Evolutionary conservation across 2,113 vertebrate species (phyloP).

Genomic region (Periophthalmodon schlosseri): DNA sequence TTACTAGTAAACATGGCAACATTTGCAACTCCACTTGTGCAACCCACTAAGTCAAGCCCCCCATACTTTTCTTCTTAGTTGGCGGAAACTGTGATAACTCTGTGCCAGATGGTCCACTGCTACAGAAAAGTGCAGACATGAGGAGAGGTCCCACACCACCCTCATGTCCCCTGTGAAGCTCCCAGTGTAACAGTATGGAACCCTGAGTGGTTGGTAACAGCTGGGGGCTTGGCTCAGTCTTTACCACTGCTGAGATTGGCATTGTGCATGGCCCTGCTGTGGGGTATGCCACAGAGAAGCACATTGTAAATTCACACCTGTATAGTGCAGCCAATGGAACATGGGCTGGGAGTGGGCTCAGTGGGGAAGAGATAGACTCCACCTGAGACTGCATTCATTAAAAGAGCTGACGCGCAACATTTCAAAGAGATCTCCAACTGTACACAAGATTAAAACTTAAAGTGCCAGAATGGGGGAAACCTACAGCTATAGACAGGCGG

Average conservation of each 20-base stretch:
- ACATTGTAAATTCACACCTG: slow-evolving; percentile 55
- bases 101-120: slow-evolving; percentile 59
- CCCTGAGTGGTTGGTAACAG: slow-evolving; percentile 55
- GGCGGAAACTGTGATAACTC: slow-evolving; percentile 59
- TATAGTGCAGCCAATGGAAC: slow-evolving; percentile 43
- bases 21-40: background rate
- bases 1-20: background rate
- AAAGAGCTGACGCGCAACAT: slow-evolving; percentile 54
- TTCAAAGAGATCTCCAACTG: slow-evolving; percentile 25
- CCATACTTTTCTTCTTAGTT: slow-evolving; percentile 37
- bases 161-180: slow-evolving; percentile 58
- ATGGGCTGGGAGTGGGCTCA: slow-evolving; percentile 52
- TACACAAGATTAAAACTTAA: slow-evolving; percentile 39
- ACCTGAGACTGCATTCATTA: slow-evolving; percentile 43
- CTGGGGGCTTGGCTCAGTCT: slow-evolving; percentile 49
- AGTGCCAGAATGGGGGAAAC: slow-evolving; percentile 46
- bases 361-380: slow-evolving; percentile 57
- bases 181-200: slow-evolving; percentile 32
- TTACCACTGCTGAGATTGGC: slow-evolving; percentile 57
- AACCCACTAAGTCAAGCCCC: background rate
- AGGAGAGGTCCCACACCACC: slow-evolving; percentile 39
- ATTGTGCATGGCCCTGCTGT: slow-evolving; percentile 66
- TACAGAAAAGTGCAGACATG: slow-evolving; percentile 32
- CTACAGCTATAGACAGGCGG: slow-evolving; percentile 1
- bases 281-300: slow-evolving; percentile 39